Base-by-base conservation (phyloP, 2,113 vertebrate species). In the Neotragus moschatus region DNA sequence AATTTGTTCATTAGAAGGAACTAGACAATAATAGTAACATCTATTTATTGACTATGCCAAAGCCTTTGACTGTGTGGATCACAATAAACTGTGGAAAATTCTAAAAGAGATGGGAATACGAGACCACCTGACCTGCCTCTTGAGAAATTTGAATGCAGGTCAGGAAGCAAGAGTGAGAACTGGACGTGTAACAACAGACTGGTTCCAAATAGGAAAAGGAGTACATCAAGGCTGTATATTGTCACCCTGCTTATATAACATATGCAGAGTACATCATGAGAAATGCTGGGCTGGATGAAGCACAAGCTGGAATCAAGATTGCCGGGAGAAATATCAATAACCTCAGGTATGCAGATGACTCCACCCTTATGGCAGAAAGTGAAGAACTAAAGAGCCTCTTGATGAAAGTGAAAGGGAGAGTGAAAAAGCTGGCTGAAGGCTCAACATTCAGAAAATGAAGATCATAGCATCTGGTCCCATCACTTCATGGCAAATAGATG, bases 241-340 rank as follows among this genome's bases (percentile, higher is more conserved):
- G 66, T 39, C n/a, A 70, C n/a, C n/a, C 66, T 39, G n/a, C n/a
- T 70, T 39, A 70, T 39, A 2, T 70, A 70, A 70, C n/a, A 3
- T 70, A 23, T 39, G 66, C 66, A 70, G 66, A 70, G 5, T 39
- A 70, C 66, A 36, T 70, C 19, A 36, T 70, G 66, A 70, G 66
- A 70, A 36, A 70, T 0, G 0, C 66, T 36, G n/a, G n/a, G 19
- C n/a, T 70, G 66, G 66, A 70, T 0, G n/a, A 70, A 36, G 19
- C 63, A 70, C 63, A 70, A 36, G 19, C 9, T 70, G 9, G n/a
- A 36, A 70, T 70, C n/a, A 36, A 70, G 63, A 36, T 36, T 23
- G 63, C 19, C 2, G 1, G 63, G 63, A 70, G 63, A 70, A 70
- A 70, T 36, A 36, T 6, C 19, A 6, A 1, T 23, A 36, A 70